Percentiles rank a stretch among this genome's conserved stretches.
Conservation (phyloP, 2,888 invertebrate species). For the Noctua comes region DNA sequence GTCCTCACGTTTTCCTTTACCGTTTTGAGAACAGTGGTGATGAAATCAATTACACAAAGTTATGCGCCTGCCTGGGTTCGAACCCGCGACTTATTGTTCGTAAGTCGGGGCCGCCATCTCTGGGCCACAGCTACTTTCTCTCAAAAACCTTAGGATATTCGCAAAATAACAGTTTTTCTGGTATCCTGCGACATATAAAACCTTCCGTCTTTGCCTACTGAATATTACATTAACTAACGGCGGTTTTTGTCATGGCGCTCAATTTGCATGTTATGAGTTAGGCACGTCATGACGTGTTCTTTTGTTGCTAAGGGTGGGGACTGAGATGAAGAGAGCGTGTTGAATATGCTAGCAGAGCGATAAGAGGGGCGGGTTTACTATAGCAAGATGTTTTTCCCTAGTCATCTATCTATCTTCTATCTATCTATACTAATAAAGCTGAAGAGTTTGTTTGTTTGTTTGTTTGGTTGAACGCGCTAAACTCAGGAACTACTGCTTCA, state of each 20-base stretch:
- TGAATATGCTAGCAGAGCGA: neutral
- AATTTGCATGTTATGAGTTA: constrained; percentile 88
- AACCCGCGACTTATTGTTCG: too few relatives aligned
- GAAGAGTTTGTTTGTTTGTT: too few relatives aligned
- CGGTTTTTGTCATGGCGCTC: constrained; percentile 79
- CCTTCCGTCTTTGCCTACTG: constrained; percentile 78
- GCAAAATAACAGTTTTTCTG: neutral
- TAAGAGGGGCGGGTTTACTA: neutral
- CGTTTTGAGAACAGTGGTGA: too few relatives aligned
- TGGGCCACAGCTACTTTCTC: too few relatives aligned
- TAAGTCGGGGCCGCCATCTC: too few relatives aligned
- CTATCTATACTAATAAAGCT: too few relatives aligned
- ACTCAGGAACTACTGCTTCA: too few relatives aligned
- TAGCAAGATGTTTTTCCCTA: neutral
- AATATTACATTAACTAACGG: constrained; percentile 86
- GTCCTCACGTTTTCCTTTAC: too few relatives aligned
- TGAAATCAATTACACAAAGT: too few relatives aligned
- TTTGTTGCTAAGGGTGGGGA: constrained; percentile 18
- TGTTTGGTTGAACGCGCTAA: too few relatives aligned
- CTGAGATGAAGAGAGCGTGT: neutral
- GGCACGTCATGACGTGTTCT: constrained; percentile 61
- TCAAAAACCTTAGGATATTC: neutral
- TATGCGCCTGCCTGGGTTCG: too few relatives aligned
- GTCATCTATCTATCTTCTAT: too few relatives aligned
- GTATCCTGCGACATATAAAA: constrained; percentile 70